Evolutionary conservation across 2,888 invertebrate genomes (phyloP), one percentile per base, ranked within the genome.

Genomic region (Epinotia demarniana): DNA sequence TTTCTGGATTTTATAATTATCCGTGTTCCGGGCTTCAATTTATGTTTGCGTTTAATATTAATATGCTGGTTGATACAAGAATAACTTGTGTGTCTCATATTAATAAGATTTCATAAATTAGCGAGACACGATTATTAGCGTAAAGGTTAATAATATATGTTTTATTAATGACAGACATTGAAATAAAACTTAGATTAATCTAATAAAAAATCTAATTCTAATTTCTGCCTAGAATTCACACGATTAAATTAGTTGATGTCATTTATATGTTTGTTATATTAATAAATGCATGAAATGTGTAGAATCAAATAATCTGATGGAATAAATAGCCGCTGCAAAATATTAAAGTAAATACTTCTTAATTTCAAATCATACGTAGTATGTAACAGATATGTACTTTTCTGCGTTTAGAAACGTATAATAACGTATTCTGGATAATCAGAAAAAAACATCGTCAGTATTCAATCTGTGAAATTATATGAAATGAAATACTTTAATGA

Each of bases 1-100:
- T 77, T 72, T 79, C 76, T 69, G 62, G 73, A 72, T 72, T 66
- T 77, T 69, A 62, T 75, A 70, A 77, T 70, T 74, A 77, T 72
- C 46, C 60, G 23, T 60, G 60, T 57, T 63, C 71, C 60, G 43
- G 39, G 49, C 16, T 67, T 53, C 11, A 67, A 72, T 66, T 71
- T 61, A 71, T 49, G 66, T 71, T 55, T 39, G 55, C 46, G 27
- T 67, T 72, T 67, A 72, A 72, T 72, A 72, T 75, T 75, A 67
- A 67, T 73, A 73, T 67, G 57, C 61, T 75, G 16, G 69, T 49
- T 55, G 62, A 61, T 73, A 53, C 33, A 69, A 27, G 70, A 73
- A 71, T 70, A 66, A 66, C 53, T 64, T 64, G 49, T 61, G 23
- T 66, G 60, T 70, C 75, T 75, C 23, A 33, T 66, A 64, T 60